Evolutionary conservation across 2,888 invertebrate genomes (phyloP).

Genomic region (Labia minor): DNA sequence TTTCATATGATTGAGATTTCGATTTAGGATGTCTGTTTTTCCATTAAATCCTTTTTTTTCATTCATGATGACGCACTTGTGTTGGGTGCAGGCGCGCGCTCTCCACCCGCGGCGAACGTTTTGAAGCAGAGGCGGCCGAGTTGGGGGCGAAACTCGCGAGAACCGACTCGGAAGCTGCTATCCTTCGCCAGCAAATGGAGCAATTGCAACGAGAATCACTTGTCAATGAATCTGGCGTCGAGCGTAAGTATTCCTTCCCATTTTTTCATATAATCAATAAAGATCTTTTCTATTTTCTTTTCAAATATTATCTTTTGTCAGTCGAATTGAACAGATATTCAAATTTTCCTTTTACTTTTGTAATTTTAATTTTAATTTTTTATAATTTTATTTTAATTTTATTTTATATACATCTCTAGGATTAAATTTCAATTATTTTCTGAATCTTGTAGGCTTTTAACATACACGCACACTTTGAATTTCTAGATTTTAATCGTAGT

Average conservation of each 20-base stretch:
- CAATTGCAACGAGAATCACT: constrained; percentile 49
- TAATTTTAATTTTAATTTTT: too few relatives aligned
- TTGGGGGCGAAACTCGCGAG: constrained; percentile 46
- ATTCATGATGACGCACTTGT: not conserved
- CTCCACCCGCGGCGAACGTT: constrained; percentile 49
- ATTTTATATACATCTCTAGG: too few relatives aligned
- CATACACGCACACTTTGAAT: too few relatives aligned
- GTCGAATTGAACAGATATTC: too few relatives aligned
- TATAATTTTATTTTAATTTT: constrained; percentile 13
- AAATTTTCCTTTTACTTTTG: too few relatives aligned
- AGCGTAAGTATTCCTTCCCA: constrained; percentile 42
- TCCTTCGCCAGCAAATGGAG: constrained; percentile 45
- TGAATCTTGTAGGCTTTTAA: too few relatives aligned
- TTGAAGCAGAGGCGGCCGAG: constrained; percentile 48
- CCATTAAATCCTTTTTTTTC: too few relatives aligned
- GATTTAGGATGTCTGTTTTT: constrained; percentile 24
- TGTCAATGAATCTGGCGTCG: constrained; percentile 49
- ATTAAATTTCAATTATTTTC: too few relatives aligned
- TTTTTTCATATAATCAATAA: too few relatives aligned
- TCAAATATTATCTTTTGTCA: not conserved
- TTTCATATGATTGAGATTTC: too few relatives aligned
- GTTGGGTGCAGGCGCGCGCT: constrained; percentile 45
- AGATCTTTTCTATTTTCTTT: not conserved
- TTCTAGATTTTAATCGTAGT: too few relatives aligned
- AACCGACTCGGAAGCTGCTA: constrained; percentile 46